Conservation (phyloP, 2,797 vertebrate species). For the Florisuga fusca region DNA sequence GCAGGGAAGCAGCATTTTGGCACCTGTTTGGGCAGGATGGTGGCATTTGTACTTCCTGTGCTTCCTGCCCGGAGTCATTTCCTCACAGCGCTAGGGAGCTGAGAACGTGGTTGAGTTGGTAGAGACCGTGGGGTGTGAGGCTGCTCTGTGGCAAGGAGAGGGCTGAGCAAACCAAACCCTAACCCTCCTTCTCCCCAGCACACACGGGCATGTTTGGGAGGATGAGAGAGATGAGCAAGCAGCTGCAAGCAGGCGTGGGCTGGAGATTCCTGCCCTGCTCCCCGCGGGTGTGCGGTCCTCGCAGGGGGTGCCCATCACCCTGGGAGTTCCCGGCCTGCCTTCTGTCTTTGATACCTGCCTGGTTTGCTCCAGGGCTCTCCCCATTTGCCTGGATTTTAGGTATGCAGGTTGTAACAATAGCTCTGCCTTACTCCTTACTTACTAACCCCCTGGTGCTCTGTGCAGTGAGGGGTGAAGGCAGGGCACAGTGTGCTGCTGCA, state of each 20-base stretch:
- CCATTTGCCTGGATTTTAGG: background rate
- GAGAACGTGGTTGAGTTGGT: background rate
- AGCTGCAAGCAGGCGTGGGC: conserved; percentile 39
- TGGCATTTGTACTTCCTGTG: background rate
- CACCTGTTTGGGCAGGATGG: background rate
- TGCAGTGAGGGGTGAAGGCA: background rate
- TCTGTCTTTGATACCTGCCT: background rate
- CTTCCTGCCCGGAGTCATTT: conserved; percentile 18
- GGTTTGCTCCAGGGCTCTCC: background rate
- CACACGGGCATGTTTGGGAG: background rate
- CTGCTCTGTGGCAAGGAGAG: background rate
- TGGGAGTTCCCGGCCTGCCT: conserved; percentile 3
- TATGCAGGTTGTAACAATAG: background rate
- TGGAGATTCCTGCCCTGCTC: background rate
- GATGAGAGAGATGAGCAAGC: conserved; percentile 5
- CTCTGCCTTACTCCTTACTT: background rate
- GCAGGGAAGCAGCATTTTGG: fast-evolving
- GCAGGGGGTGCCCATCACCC: background rate
- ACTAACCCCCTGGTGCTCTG: fast-evolving
- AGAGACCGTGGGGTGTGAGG: background rate
- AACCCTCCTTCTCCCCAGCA: background rate
- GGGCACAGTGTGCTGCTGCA: fast-evolving
- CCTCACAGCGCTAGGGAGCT: background rate
- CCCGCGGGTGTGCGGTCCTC: background rate
- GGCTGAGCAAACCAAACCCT: background rate